Evolutionary conservation across 1,140 invertebrate genomes (phyloP).

Genomic region (Drosophila mauritiana): DNA sequence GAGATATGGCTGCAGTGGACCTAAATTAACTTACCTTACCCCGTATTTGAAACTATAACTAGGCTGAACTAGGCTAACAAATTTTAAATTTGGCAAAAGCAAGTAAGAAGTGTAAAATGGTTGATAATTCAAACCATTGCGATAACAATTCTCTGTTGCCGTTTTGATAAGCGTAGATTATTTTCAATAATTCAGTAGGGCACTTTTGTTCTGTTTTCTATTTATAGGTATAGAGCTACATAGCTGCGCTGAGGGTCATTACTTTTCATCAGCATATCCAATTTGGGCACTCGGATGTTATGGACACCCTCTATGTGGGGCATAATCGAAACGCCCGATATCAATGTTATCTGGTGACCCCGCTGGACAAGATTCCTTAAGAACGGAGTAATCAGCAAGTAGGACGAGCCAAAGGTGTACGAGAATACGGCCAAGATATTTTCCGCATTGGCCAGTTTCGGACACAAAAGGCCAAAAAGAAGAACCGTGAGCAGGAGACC

Average conservation of each 20-base stretch:
- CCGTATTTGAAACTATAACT: neutral
- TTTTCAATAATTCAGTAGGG: too few species aligned
- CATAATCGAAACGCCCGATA: conserved; percentile 26
- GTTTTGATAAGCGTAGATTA: neutral
- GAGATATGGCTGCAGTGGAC: too few species aligned
- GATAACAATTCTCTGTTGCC: too few species aligned
- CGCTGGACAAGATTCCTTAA: conserved; percentile 25
- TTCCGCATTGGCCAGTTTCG: conserved; percentile 18
- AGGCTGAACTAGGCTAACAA: too few species aligned
- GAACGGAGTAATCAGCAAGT: conserved; percentile 41
- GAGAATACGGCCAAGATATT: conserved; percentile 66
- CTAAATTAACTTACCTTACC: too few species aligned
- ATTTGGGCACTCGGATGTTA: conserved; percentile 47
- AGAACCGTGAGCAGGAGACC: conserved; percentile 22
- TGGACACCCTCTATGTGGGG: conserved; percentile 47
- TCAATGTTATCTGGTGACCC: conserved; percentile 58
- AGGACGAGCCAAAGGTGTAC: conserved; percentile 35
- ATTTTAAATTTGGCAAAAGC: too few species aligned
- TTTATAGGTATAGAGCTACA: too few species aligned
- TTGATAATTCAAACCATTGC: too few species aligned
- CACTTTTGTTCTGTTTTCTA: too few species aligned
- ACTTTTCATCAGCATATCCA: conserved; percentile 41
- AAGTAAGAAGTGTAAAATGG: too few species aligned
- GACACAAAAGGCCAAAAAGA: conserved; percentile 6
- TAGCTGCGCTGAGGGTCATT: neutral